A percentile compares a stretch with the other conserved stretches of the same genome.
These are phyloP conservation scores for Sphyrna mokarran DNA, from an alignment of 2,113 vertebrate species.

Conservation along the genomic window DNA sequence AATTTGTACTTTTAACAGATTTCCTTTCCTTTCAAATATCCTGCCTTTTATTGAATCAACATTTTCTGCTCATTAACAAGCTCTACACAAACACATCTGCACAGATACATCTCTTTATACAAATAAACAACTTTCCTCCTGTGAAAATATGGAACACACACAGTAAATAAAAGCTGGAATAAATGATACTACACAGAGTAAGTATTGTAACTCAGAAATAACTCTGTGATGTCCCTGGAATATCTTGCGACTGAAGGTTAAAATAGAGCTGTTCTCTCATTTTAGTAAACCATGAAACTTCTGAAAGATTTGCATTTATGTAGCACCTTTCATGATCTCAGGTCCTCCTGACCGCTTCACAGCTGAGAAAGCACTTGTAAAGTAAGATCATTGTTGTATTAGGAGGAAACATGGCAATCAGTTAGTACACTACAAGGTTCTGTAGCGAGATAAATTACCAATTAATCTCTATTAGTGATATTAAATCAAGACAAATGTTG, in stretches of 20 bases:
- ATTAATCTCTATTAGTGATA: background rate
- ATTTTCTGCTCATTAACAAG: constrained; percentile 3
- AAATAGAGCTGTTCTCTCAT: background rate
- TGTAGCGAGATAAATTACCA: background rate
- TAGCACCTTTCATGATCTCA: background rate
- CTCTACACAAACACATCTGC: background rate
- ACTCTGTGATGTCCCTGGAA: background rate
- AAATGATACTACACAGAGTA: background rate
- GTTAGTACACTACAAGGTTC: background rate
- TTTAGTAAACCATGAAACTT: constrained; percentile 2
- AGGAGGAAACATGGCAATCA: background rate
- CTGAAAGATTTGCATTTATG: background rate
- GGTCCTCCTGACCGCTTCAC: background rate
- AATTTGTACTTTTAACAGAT: background rate
- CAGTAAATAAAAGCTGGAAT: background rate
- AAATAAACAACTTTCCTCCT: background rate
- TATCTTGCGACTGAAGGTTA: background rate
- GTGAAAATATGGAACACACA: background rate
- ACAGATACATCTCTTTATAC: background rate
- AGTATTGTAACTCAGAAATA: background rate
- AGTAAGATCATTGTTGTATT: background rate
- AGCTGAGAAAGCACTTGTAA: background rate
- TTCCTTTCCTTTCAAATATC: background rate
- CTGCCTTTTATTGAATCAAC: background rate
- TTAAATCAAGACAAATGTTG: background rate